Base-by-base conservation (phyloP, 2,888 invertebrate species). In the Napeogenes inachia region DNA sequence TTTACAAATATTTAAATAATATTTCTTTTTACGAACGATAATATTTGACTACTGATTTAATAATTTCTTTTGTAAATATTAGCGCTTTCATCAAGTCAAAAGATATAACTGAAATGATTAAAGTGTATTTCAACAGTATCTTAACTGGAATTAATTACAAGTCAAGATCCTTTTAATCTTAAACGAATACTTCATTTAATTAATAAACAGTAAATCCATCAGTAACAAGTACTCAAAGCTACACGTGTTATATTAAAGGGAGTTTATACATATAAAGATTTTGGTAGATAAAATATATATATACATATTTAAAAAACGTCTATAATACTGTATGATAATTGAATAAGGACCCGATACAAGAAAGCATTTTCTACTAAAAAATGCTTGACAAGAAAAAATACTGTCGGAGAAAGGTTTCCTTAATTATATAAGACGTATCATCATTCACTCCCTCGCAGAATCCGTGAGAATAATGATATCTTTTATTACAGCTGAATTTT, bases 401-500 rank as follows among this genome's bases (percentile, higher is more conserved):
- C 30, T 8, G 10, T 50, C 10, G 30, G 50, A 12, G 12, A 30
- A 47, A 21, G 30, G 10, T 50, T 8, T 50, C 50, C 12, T 30
- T 50, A 30, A 50, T 30, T 8, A 50, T 8, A 50, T 50, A 3
- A 50, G 30, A 50, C 30, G 21, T 30, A 8, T 50, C 50, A 50
- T 50, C 4, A 47, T 47, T 47, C 47, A 47, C 13, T 30, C 50
- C 4, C 50, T 50, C 10, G 10, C 10, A 50, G 30, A 30, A 50
- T 50, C 54, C 30, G 54, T 30, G 30, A 55, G 54, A 55, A 61
- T 54, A 57, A 57, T 62, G 54, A 61, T 54, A 59, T 61, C 56
- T 56, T 45, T 42, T 55, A 60, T 60, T 57, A 54, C 58, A 56
- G 54, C 45, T 45, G 45, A 62, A 58, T 65, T 60, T 61, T 33